These are phyloP conservation scores for Lobophora halterata DNA, from an alignment of 2,888 invertebrate species.

Conservation along the genomic window DNA sequence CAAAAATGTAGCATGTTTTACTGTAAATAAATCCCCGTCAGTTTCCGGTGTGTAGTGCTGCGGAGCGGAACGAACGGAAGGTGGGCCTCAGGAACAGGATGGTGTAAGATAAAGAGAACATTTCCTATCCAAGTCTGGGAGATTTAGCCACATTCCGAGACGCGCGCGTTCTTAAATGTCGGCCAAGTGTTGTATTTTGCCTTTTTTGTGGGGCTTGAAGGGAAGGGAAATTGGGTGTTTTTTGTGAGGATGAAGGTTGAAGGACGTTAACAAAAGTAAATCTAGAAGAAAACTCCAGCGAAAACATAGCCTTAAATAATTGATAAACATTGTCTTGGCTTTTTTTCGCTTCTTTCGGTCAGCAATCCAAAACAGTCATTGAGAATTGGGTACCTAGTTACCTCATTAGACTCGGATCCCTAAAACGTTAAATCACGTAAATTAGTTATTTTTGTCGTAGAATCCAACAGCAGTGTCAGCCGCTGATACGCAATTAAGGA, in stretches of 20 bases:
- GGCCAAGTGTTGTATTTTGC: conserved; percentile 48
- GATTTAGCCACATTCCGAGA: conserved; percentile 71
- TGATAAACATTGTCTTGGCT: too few species aligned
- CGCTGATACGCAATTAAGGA: too few species aligned
- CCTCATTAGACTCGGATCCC: too few species aligned
- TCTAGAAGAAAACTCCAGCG: too few species aligned
- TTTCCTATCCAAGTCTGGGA: conserved; percentile 76
- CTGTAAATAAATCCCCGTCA: conserved; percentile 66
- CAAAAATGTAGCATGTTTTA: conserved; percentile 51
- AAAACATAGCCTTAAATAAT: too few species aligned
- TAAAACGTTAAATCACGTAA: too few species aligned
- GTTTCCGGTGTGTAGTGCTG: conserved; percentile 66
- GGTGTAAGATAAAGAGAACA: conserved; percentile 80
- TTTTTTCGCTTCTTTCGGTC: too few species aligned
- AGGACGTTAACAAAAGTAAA: too few species aligned
- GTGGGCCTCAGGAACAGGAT: conserved; percentile 73
- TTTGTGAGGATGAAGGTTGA: conserved; percentile 16
- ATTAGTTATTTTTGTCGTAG: too few species aligned
- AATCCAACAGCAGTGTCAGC: too few species aligned
- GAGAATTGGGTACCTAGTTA: too few species aligned
- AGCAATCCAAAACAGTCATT: too few species aligned
- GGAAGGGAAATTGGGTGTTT: conserved; percentile 24
- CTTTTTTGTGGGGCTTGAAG: conserved; percentile 23
- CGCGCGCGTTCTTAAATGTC: conserved; percentile 52
- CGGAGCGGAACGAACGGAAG: conserved; percentile 69